Base-by-base conservation (phyloP, 2,888 invertebrate genomes). In the Oasisia sp. region DNA sequence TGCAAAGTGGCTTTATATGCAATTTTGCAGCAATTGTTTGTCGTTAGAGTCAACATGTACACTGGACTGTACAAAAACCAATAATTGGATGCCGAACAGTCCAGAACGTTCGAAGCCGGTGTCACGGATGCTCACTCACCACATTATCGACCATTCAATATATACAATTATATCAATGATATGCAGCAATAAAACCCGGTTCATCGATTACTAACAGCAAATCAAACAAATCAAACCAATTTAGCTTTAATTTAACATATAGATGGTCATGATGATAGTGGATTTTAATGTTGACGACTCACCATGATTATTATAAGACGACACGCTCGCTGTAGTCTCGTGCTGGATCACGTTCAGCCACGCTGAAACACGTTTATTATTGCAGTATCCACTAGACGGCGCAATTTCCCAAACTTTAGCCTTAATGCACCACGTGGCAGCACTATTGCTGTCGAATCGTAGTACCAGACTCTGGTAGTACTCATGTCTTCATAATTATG, bases 321-420 rank as follows among this genome's bases (percentile, higher is more conserved):
- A n/a, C 74, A 74, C 74, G 74, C 74, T 74, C 74, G 27, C 14
- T 74, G 74, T 19, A 74, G 27, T 74, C 74, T 74, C 74, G 74
- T 74, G 74, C n/a, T 74, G 74, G 74, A 27, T 74, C 74, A n/a
- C 74, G 74, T 74, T 74, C 74, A 74, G 27, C 74, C 74, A 74
- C 74, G 74, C 74, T n/a, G 74, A 74, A 74, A 74, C 74, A 74
- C 74, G 74, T 74, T 74, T n/a, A 27, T 27, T 74, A 27, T 74
- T 5, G 19, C n/a, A 19, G 74, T 19, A 74, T n/a, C 27, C 74
- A 74, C 74, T 27, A 74, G 74, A 74, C 27, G 74, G 74, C 74
- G 74, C 27, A n/a, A 7, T 74, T 74, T 27, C 27, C 74, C 19
- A 27, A 11, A 56, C 56, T 3, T 27, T 19, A 27, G n/a, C 27